These are phyloP conservation scores for Phodopus roborovskii DNA, from an alignment of 2,113 vertebrate species.

Conservation along the genomic window DNA sequence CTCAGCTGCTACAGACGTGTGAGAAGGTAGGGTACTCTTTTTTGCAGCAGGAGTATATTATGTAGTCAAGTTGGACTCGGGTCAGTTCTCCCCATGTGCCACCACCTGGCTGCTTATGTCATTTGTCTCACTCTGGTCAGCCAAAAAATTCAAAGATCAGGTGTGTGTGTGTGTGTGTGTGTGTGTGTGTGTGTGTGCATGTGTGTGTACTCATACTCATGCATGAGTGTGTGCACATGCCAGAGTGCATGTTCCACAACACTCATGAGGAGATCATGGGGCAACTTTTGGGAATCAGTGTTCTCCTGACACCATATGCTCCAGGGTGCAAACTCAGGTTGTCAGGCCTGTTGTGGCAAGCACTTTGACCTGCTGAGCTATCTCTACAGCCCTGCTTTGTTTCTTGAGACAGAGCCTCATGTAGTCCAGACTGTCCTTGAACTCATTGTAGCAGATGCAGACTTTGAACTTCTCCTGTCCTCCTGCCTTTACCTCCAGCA, in stretches of 20 bases:
- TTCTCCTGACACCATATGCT: not conserved
- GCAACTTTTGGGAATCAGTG: not conserved
- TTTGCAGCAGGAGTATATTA: not conserved
- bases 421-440: not conserved
- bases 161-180: no score
- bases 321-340: not conserved
- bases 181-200: not conserved
- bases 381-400: not conserved
- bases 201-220: no score
- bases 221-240: not conserved
- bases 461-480: not conserved
- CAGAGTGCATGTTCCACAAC: not conserved
- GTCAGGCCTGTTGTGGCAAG: not conserved
- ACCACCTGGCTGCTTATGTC: not conserved
- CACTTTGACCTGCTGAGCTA: not conserved
- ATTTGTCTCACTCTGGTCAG: not conserved
- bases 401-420: not conserved
- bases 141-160: not conserved
- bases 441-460: not conserved
- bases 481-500: not conserved
- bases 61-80: not conserved
- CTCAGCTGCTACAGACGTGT: not conserved
- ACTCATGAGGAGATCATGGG: not conserved
- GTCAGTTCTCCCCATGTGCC: not conserved
- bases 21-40: not conserved